phyloP scores from a whole-genome alignment of 2,888 invertebrate species.

The Machimus rusticus region DNA sequence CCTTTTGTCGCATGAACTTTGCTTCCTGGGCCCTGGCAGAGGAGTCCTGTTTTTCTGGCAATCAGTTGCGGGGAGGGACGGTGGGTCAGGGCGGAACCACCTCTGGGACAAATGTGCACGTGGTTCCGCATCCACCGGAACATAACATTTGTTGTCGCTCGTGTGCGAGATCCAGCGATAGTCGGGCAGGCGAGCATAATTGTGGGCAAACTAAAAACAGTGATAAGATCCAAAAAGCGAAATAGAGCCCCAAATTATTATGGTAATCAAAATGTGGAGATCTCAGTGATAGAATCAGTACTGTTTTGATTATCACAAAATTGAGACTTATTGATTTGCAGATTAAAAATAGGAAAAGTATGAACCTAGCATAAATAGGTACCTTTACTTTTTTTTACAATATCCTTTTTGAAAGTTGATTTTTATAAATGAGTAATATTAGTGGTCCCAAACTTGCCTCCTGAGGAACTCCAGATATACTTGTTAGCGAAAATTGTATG shows the following conservation, averaged over 20 bases:
- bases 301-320: no score
- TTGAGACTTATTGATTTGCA: no score
- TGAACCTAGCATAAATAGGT: no score
- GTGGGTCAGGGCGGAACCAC: not conserved
- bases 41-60: not conserved
- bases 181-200: not conserved
- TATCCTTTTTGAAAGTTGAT: not conserved
- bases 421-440: not conserved
- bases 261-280: not conserved
- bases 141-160: not conserved
- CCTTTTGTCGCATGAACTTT: not conserved
- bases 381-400: no score
- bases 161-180: not conserved
- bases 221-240: slow-evolving; percentile 10
- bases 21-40: not conserved
- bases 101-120: not conserved
- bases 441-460: not conserved
- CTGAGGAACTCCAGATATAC: no score
- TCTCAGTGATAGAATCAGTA: not conserved
- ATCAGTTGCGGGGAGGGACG: not conserved
- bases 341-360: no score
- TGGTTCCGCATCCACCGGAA: slow-evolving; percentile 2
- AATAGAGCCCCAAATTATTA: slow-evolving; percentile 43
- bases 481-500: no score
- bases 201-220: not conserved